Base-by-base conservation (phyloP, 2,113 vertebrate genomes). In the Taurulus bubalis region DNA sequence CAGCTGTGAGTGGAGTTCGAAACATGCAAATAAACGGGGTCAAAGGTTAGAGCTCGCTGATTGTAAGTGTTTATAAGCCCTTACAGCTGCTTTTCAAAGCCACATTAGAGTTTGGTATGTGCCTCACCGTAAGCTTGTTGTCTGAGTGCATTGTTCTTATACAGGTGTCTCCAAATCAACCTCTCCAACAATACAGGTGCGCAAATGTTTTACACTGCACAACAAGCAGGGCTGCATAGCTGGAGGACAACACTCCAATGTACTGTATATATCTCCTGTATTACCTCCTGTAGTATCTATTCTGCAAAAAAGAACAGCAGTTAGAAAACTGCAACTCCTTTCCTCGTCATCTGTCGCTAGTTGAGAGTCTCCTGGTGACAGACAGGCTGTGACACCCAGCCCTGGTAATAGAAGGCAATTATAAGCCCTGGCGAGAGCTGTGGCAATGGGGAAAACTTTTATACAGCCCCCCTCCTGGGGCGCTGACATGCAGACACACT, bases 401-500 rank as follows among this genome's bases (percentile, higher is more conserved):
- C 90, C 87, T 87, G 90, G 90, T 93, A 93, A 94, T 92, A 92
- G 91, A 93, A 93, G 91, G 89, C 90, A 93, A 93, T 94, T 93
- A 94, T 92, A 93, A 92, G 92, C 88, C 92, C 91, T 90, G 92
- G 92, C 88, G 85, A 92, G 88, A 92, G 91, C 90, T 84, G 82
- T 87, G 87, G 89, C 89, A 92, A 86, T 84, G 88, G 91, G 90
- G 92, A 88, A 86, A 91, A 92, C 90, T 93, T 93, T 93, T 88
- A 85, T 91, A 87, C 87, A 90, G 75, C 86, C 92, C 91, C 90
- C 89, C 87, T 92, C 89, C 91, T 92, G 91, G 90, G 89, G 91
- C 58, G 78, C 89, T 92, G 93, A 94, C 91, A 94, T 85, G 90
- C 87, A 93, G 91, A 93, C 90, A 93, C 89, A 93, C 87, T 90